phyloP scores from a whole-genome alignment of 1,140 invertebrate species.

The Drosophila burlai region DNA sequence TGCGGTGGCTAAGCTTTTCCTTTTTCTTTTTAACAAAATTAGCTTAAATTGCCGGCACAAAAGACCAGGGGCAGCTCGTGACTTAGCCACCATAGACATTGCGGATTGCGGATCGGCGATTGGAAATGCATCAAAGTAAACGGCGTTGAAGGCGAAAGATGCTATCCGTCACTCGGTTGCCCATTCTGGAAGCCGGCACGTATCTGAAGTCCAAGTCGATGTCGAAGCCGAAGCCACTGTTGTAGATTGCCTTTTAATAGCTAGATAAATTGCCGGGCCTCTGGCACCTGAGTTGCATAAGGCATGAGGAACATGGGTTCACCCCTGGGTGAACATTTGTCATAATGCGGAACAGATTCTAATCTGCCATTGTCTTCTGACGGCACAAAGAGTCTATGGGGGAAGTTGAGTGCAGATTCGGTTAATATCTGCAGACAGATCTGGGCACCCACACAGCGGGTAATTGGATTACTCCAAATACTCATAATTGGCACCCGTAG shows the following conservation, averaged over 20 bases:
- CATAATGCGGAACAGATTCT: constrained; percentile 74
- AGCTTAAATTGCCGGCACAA: constrained; percentile 53
- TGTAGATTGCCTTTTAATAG: constrained; percentile 67
- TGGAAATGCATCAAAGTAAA: constrained; percentile 63
- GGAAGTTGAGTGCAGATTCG: constrained; percentile 21
- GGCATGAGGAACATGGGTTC: neutral
- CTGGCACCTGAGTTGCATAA: constrained; percentile 73
- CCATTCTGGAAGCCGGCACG: constrained; percentile 57
- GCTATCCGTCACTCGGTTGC: constrained; percentile 51
- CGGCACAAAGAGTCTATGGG: neutral
- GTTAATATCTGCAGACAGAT: constrained; percentile 17
- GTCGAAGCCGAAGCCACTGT: constrained; percentile 21
- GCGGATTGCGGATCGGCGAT: constrained; percentile 33
- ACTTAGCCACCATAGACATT: constrained; percentile 44
- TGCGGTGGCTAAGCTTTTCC: constrained; percentile 15
- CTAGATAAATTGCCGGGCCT: constrained; percentile 53
- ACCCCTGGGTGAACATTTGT: constrained; percentile 54
- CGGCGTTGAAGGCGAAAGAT: constrained; percentile 63
- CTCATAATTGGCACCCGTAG: constrained; percentile 59
- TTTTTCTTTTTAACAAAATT: constrained; percentile 53
- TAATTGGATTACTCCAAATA: constrained; percentile 50
- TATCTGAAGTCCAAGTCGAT: constrained; percentile 44
- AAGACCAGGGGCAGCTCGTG: constrained; percentile 65
- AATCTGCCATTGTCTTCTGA: constrained; percentile 13
- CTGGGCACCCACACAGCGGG: constrained; percentile 18